Percentiles rank a stretch among this genome's conserved stretches.
Evolutionary conservation across 2,113 vertebrate species (phyloP).

Genomic region (Urocynchramus pylzowi): DNA sequence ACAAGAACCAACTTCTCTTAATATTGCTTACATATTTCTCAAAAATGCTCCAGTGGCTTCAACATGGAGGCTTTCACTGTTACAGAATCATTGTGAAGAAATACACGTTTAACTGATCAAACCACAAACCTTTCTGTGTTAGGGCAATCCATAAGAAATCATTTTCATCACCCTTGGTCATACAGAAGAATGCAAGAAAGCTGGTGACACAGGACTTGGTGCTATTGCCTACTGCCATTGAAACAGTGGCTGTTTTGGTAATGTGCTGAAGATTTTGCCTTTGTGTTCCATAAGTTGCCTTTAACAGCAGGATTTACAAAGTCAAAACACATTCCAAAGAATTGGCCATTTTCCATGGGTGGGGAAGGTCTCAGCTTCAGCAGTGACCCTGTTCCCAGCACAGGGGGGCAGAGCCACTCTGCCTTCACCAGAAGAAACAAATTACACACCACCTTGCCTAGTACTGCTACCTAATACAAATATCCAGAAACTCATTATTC

Average conservation of each 20-base stretch:
- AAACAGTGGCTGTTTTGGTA: not conserved
- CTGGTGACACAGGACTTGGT: not conserved
- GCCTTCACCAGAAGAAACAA: not conserved
- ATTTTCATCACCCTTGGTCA: not conserved
- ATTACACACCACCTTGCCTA: not conserved
- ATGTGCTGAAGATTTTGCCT: not conserved
- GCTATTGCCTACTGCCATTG: not conserved
- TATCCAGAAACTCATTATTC: not conserved
- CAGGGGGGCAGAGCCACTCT: not conserved
- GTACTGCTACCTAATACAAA: not conserved
- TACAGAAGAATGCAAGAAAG: not conserved
- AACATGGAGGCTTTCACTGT: accelerated
- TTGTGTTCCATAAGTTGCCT: not conserved
- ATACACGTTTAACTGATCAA: not conserved
- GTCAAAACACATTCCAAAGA: not conserved
- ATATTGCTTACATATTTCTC: not conserved
- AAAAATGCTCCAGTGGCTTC: not conserved
- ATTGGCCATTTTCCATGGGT: not conserved
- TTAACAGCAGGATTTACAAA: not conserved
- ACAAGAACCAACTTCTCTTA: not conserved
- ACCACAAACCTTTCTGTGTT: not conserved
- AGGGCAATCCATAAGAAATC: not conserved
- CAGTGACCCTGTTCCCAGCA: accelerated
- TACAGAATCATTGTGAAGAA: not conserved
- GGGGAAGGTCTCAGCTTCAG: not conserved